phyloP scores from a whole-genome alignment of 2,113 vertebrate species.

The Paradoxurus hermaphroditus region DNA sequence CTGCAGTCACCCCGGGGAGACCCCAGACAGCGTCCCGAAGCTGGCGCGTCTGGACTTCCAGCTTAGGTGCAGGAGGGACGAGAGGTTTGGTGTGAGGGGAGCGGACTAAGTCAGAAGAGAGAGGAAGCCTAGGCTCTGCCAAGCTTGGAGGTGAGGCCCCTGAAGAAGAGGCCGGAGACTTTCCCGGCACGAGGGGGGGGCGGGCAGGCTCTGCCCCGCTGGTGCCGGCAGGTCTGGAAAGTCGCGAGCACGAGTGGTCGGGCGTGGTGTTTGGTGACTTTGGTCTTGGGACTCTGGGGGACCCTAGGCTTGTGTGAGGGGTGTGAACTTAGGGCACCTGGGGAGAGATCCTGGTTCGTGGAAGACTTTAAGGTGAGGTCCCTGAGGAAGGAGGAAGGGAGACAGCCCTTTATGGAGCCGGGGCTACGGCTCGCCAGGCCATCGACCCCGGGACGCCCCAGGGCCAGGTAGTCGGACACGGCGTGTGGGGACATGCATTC shows the following conservation, averaged over 20 bases:
- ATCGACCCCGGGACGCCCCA: no score
- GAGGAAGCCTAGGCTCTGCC: neutral
- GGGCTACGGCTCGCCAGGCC: no score
- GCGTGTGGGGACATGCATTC: neutral
- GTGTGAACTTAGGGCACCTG: no score
- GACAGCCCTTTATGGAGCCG: no score
- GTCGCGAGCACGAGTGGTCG: neutral
- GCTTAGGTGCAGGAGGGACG: no score
- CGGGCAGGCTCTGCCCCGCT: neutral
- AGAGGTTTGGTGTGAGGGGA: neutral
- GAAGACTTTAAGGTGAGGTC: neutral
- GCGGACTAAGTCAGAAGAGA: neutral
- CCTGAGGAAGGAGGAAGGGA: no score
- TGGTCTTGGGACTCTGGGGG: neutral
- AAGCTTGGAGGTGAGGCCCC: neutral
- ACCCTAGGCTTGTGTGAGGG: neutral
- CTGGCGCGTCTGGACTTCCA: fast-evolving
- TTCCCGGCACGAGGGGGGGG: neutral
- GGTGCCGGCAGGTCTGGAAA: neutral
- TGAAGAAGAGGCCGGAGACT: neutral
- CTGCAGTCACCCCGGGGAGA: neutral
- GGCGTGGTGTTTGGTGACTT: neutral
- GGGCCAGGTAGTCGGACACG: neutral
- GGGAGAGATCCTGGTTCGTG: neutral
- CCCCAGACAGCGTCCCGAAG: fast-evolving